These are phyloP conservation scores for Cheiracanthium punctorium DNA, from an alignment of 2,888 invertebrate species.

Conservation along the genomic window DNA sequence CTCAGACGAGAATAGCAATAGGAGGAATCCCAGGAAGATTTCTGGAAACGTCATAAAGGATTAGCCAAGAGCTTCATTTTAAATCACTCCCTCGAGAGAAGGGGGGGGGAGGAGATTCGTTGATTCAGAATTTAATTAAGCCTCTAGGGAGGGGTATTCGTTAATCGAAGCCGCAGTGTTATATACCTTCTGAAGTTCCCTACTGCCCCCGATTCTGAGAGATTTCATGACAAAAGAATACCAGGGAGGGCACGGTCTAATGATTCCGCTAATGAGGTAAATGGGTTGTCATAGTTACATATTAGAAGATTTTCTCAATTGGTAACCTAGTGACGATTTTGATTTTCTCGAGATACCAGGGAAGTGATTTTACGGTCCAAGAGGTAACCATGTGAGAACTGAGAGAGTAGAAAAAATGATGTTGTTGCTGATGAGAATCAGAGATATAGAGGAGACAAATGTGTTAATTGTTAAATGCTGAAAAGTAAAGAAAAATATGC, in stretches of 20 bases:
- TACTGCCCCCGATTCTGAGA: background rate
- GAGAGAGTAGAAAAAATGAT: no score
- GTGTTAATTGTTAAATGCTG: no score
- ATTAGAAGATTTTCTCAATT: background rate
- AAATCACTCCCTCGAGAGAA: background rate
- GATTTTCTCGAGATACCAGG: no score
- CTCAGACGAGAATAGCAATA: background rate
- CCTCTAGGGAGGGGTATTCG: background rate
- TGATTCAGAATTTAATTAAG: constrained; percentile 8
- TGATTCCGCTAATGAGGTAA: background rate
- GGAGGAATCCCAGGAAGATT: background rate
- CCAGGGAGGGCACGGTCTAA: background rate
- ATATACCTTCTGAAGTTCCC: background rate
- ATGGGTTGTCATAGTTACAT: constrained; percentile 4
- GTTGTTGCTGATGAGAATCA: no score
- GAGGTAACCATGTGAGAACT: no score
- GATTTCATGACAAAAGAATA: constrained; percentile 9
- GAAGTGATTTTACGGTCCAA: no score
- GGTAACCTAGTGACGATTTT: background rate
- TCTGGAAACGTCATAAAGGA: constrained; percentile 13
- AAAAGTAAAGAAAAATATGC: no score
- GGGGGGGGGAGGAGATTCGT: background rate
- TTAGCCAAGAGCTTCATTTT: background rate
- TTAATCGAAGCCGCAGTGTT: background rate
- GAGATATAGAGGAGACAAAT: no score